Conservation (phyloP, 2,113 vertebrate genomes). For the Pomatostomus ruficeps region DNA sequence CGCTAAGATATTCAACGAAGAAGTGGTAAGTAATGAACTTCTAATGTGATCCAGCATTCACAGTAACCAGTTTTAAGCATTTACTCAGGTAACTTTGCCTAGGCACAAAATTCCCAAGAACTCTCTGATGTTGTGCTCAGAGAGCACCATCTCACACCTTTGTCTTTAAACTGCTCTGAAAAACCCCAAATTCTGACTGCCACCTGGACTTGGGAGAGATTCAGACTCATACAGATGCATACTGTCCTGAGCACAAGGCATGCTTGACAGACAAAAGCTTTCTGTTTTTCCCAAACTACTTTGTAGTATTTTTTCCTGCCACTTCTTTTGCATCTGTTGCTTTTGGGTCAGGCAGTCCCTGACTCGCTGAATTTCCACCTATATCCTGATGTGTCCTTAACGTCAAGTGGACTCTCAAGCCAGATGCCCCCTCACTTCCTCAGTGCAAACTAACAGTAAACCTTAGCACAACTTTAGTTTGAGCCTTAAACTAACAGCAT, state of each 20-base stretch:
- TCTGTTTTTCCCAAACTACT: not conserved
- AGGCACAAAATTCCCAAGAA: not conserved
- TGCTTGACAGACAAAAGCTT: not conserved
- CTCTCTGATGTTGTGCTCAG: not conserved
- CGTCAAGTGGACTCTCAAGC: slow-evolving; percentile 33
- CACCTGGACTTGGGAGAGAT: not conserved
- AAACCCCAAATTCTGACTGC: not conserved
- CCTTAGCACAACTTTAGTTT: slow-evolving; percentile 70
- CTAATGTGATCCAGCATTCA: not conserved
- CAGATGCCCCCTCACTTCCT: slow-evolving; percentile 36
- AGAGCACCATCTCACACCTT: not conserved
- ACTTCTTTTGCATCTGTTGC: not conserved
- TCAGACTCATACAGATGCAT: not conserved
- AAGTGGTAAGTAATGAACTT: not conserved
- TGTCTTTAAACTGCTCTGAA: not conserved
- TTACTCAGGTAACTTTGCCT: not conserved
- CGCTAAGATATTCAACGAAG: not conserved
- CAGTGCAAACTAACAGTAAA: slow-evolving; percentile 56
- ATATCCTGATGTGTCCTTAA: not conserved
- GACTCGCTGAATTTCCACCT: not conserved
- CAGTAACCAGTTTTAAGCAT: not conserved
- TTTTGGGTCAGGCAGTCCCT: not conserved
- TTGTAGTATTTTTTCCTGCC: not conserved
- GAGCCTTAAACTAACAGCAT: slow-evolving; percentile 76
- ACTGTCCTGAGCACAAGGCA: not conserved